Evolutionary conservation across 2,113 vertebrate genomes (phyloP).

Genomic region (Tympanuchus pallidicinctus): DNA sequence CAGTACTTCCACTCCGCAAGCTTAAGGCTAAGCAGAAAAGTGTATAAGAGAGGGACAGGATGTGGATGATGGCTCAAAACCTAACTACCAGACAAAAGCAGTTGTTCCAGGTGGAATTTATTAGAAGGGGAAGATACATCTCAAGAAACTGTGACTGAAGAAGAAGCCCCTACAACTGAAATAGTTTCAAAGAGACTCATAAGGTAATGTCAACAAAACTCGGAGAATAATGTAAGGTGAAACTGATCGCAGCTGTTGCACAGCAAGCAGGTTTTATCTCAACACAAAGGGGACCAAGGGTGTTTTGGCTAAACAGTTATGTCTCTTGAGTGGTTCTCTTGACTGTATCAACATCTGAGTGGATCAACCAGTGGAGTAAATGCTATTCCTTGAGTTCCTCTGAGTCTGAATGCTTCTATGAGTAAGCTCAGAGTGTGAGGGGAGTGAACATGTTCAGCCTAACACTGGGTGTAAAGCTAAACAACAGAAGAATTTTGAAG

Average conservation of each 20-base stretch:
- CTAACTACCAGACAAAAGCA: not conserved
- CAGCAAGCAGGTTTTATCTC: not conserved
- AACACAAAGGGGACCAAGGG: not conserved
- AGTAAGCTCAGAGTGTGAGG: no score
- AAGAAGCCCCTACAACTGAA: not conserved
- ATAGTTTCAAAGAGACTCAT: not conserved
- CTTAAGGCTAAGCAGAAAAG: not conserved
- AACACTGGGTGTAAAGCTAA: not conserved
- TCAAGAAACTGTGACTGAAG: not conserved
- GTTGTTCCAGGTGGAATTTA: not conserved
- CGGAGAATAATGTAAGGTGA: not conserved
- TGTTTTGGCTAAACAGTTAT: not conserved
- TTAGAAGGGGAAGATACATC: not conserved
- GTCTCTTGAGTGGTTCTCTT: not conserved
- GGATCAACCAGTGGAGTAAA: not conserved
- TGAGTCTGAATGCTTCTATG: not conserved
- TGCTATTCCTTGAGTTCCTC: not conserved
- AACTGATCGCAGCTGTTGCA: not conserved
- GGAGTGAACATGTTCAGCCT: not conserved
- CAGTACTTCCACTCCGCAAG: not conserved
- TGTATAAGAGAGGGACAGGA: not conserved
- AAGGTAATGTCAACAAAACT: not conserved
- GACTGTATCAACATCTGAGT: not conserved
- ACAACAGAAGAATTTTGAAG: not conserved
- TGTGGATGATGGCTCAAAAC: not conserved